Evolutionary conservation across 2,797 vertebrate species (phyloP).

Genomic region (Sciaenops ocellatus): DNA sequence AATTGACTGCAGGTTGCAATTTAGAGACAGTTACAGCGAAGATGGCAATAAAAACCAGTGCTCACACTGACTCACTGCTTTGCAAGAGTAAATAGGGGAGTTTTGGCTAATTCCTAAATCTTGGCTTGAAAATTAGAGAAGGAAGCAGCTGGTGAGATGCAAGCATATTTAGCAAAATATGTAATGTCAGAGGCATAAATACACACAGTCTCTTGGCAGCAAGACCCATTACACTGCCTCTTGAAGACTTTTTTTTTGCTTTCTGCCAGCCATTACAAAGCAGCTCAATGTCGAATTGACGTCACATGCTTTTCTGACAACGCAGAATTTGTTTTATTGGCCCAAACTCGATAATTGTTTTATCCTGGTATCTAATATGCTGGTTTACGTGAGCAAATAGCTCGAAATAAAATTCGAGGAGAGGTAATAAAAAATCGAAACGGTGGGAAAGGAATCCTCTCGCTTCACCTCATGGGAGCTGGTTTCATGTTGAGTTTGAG

Average conservation of each 20-base stretch:
- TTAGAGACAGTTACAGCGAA: constrained; percentile 35
- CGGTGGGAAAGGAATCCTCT: constrained; percentile 44
- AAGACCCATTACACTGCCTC: constrained; percentile 35
- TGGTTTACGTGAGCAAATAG: constrained; percentile 6
- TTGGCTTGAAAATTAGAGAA: constrained; percentile 49
- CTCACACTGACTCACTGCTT: constrained; percentile 28
- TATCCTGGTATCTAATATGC: constrained; percentile 12
- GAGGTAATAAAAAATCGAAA: constrained; percentile 3
- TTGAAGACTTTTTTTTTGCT: constrained; percentile 15
- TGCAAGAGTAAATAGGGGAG: constrained; percentile 25
- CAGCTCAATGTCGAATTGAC: constrained; percentile 13
- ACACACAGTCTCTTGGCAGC: constrained; percentile 43
- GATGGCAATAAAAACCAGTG: constrained; percentile 47
- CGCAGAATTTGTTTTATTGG: constrained; percentile 22
- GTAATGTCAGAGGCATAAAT: constrained; percentile 63
- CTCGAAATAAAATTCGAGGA: constrained; percentile 16
- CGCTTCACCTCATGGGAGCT: constrained; percentile 26
- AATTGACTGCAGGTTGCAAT: constrained; percentile 58
- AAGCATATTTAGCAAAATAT: constrained; percentile 64
- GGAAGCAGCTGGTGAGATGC: constrained; percentile 72
- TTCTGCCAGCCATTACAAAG: constrained; percentile 26
- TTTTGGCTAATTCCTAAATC: constrained; percentile 35
- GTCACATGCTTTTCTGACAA: constrained; percentile 31
- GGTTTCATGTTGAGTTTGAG: constrained; percentile 18
- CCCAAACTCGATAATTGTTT: constrained; percentile 23